Evolutionary conservation across 1,140 invertebrate species (phyloP).

Genomic region (Penaeus vannamei): DNA sequence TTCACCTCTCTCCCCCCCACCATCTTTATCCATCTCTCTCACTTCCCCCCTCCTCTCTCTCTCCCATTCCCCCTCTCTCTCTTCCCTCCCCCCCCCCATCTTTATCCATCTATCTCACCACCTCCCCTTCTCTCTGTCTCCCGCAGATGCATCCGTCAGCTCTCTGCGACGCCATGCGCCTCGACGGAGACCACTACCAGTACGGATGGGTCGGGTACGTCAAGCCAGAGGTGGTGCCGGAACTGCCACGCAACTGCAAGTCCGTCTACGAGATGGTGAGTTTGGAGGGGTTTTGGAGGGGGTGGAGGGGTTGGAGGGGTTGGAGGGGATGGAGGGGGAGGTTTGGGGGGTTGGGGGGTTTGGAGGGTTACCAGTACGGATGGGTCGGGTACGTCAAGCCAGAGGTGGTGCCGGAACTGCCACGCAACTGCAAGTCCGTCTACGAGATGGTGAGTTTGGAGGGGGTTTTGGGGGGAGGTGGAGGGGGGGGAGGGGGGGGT

Average conservation of each 20-base stretch:
- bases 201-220: conserved; percentile 55
- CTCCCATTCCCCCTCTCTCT: no score
- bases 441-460: conserved; percentile 46
- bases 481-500: no score
- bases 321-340: no score
- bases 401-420: conserved; percentile 21
- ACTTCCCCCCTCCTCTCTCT: no score
- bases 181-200: conserved; percentile 44
- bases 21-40: no score
- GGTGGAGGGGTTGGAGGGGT: no score
- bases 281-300: neutral
- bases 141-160: conserved; percentile 44
- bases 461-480: no score
- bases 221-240: conserved; percentile 28
- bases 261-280: conserved; percentile 58
- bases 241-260: conserved; percentile 33
- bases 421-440: conserved; percentile 45
- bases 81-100: no score
- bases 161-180: conserved; percentile 35
- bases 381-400: conserved; percentile 52
- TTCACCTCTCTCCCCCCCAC: no score
- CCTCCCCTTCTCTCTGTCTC: neutral
- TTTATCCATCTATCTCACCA: no score
- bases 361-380: conserved; percentile 31
- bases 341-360: no score